Base-by-base conservation (phyloP, 1,140 invertebrate species). In the Pseudomyrmex flavicornis region DNA sequence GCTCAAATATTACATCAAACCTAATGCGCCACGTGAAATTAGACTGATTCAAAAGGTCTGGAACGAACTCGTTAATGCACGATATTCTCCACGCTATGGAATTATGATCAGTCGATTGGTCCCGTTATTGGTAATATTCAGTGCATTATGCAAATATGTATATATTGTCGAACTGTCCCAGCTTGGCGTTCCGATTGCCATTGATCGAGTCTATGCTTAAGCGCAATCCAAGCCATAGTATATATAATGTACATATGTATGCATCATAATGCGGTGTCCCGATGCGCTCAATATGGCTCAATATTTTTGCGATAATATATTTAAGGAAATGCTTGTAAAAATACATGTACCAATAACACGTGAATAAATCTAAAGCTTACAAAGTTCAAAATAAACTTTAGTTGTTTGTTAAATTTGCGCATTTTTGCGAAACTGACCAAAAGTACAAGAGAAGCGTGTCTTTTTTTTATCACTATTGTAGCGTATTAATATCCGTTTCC, bases 91-190 rank as follows among this genome's bases (percentile, higher is more conserved):
- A 59, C 20, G 65, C 54, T 72, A 72, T 59, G 58, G 52, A 63
- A 76, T 83, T 76, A 83, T 46, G 82, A 75, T 73, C 79, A 54
- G 26, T 82, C 70, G 58, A 82, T 82, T 75, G 58, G 58, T 82
- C 70, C 59, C 68, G 79, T 75, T 75, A 82, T 75, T 75, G 79
- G 70, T 75, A 75, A 75, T 82, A 65, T 75, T 75, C 59, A 70
- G 58, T 54, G 48, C 70, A 82, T 82, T 82, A 82, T 82, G 79
- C 70, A 82, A 82, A 82, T 82, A 82, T 74, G 59, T 82, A 75
- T 82, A 75, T 75, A 82, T 82, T 63, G 61, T 46, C 26, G 79
- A 26, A 20, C 7, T 17, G 44, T 70, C 46, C 54, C 65, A 15
- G 52, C 44, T 26, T 70, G 65, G 20, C 17, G 54, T 77, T 59